A percentile compares a stretch with the other conserved stretches of the same genome.
Conservation (phyloP, 1,140 invertebrate genomes). For the Drosophila nikananu region DNA sequence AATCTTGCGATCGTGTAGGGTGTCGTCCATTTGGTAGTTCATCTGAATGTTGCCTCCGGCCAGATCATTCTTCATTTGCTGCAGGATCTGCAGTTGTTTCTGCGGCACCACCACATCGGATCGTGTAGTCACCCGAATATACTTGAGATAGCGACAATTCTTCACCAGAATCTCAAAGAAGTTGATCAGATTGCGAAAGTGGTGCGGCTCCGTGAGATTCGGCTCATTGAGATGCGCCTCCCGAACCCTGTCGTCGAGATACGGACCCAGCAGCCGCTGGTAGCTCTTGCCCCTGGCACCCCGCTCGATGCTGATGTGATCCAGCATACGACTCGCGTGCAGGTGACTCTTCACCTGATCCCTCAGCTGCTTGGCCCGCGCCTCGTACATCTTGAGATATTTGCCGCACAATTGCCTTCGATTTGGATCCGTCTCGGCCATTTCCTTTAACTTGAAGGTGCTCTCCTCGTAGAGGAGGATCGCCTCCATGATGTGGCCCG, state of each 20-base stretch:
- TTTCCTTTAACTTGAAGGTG: conserved; percentile 60
- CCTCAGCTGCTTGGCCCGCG: conserved; percentile 55
- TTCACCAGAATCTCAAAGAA: conserved; percentile 74
- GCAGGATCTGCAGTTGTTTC: conserved; percentile 55
- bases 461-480: conserved; percentile 73
- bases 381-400: conserved; percentile 64
- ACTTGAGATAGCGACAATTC: conserved; percentile 75
- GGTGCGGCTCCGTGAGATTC: conserved; percentile 55
- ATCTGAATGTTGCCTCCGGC: conserved; percentile 68
- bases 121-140: conserved; percentile 64
- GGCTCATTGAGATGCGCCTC: conserved; percentile 76
- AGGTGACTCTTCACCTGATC: conserved; percentile 72
- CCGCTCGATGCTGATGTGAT: conserved; percentile 61
- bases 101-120: conserved; percentile 49
- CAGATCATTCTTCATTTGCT: conserved; percentile 63
- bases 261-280: conserved; percentile 69
- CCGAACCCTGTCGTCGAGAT: conserved; percentile 64
- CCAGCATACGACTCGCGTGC: conserved; percentile 61
- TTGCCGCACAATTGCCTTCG: conserved; percentile 54
- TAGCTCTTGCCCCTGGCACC: conserved; percentile 68
- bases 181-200: conserved; percentile 66
- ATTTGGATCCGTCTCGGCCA: conserved; percentile 49
- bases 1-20: conserved; percentile 69
- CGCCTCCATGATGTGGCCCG: conserved; percentile 74
- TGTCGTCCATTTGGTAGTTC: conserved; percentile 70